Conservation (phyloP, 2,888 invertebrate species). For the Lordiphosa fenestrarum region DNA sequence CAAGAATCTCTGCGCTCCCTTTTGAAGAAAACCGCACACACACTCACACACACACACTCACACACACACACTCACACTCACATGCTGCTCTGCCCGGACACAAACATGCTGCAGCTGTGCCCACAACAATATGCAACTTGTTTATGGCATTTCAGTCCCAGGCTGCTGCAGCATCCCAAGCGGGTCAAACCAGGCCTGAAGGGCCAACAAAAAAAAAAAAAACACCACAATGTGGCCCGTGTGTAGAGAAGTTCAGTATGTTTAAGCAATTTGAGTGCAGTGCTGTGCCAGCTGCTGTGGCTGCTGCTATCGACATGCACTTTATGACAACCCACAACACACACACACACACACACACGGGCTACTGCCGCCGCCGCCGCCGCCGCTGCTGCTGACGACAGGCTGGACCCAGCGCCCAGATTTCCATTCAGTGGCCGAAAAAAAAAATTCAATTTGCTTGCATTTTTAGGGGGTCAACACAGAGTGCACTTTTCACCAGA, state of each 20-base stretch:
- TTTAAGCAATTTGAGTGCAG: constrained; percentile 8
- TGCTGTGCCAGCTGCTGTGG: neutral
- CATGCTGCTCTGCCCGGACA: too few relatives aligned
- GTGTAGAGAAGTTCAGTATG: constrained; percentile 1
- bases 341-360: neutral
- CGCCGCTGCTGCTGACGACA: constrained; percentile 1
- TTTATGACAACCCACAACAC: constrained; percentile 10
- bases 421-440: constrained; percentile 7
- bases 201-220: neutral
- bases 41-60: too few relatives aligned
- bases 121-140: constrained; percentile 39
- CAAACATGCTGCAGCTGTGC: constrained; percentile 6
- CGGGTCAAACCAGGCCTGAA: constrained; percentile 3
- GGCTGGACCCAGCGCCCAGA: constrained; percentile 1
- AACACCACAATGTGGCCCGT: neutral
- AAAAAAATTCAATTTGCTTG: constrained; percentile 11
- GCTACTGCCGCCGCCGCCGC: too few relatives aligned
- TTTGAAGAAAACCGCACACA: too few relatives aligned
- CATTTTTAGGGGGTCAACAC: neutral
- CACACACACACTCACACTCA: too few relatives aligned
- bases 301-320: constrained; percentile 12
- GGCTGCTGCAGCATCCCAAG: constrained; percentile 9
- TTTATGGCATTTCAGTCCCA: constrained; percentile 26
- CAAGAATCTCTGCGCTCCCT: too few relatives aligned
- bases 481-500: constrained; percentile 1